phyloP scores from a whole-genome alignment of 2,797 vertebrate species.

The Hippopotamyrus pictus region DNA sequence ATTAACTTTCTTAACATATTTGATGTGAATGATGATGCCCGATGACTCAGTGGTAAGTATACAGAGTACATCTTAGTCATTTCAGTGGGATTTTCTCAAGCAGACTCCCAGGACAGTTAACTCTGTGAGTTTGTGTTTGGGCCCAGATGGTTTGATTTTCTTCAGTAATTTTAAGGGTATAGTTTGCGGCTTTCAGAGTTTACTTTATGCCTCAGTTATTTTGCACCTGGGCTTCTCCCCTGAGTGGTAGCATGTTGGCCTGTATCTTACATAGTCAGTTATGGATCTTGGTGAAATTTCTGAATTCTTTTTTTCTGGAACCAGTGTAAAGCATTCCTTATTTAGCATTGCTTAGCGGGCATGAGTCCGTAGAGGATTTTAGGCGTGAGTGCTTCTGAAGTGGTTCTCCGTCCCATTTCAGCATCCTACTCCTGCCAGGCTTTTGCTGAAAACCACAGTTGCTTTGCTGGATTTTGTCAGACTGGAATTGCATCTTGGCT shows the following conservation, averaged over 20 bases:
- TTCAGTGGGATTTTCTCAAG: neutral
- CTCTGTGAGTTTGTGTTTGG: neutral
- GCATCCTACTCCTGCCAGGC: neutral
- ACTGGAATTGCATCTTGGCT: conserved; percentile 37
- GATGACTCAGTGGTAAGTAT: neutral
- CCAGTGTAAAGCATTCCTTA: neutral
- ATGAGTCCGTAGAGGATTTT: neutral
- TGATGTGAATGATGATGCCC: neutral
- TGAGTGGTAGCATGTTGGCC: neutral
- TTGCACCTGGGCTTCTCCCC: neutral
- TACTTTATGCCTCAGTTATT: neutral
- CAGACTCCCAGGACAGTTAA: neutral
- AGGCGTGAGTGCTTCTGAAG: neutral
- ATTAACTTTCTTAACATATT: neutral
- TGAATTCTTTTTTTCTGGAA: neutral
- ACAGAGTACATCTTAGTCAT: neutral
- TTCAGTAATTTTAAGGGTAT: neutral
- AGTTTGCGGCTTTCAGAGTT: neutral
- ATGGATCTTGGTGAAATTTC: neutral
- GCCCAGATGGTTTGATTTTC: neutral
- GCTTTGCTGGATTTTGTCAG: neutral
- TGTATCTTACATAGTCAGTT: neutral
- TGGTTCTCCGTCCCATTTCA: neutral
- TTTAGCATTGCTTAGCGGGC: neutral
- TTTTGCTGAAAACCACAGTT: neutral